phyloP scores from a whole-genome alignment of 2,113 vertebrate species.

The Dicrurus megarhynchus region DNA sequence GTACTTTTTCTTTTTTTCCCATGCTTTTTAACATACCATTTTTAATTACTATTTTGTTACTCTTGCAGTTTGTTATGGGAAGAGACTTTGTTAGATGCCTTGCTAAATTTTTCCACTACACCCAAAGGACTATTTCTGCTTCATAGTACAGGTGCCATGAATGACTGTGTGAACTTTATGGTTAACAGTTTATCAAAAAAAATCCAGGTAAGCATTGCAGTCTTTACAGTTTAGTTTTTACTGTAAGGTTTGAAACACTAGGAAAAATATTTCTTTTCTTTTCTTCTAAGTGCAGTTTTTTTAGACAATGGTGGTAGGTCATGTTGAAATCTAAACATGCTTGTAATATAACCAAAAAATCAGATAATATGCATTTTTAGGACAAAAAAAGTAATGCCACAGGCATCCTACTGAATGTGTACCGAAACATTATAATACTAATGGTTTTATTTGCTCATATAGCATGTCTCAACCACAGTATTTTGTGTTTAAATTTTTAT shows the following conservation, averaged over 20 bases:
- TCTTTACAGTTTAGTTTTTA: background rate
- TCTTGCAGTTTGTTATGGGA: conserved; percentile 84
- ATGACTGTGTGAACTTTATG: conserved; percentile 89
- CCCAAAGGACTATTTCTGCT: conserved; percentile 91
- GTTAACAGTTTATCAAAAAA: conserved; percentile 86
- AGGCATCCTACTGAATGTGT: background rate
- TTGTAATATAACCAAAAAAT: background rate
- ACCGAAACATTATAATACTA: background rate
- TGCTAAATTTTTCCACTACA: conserved; percentile 89
- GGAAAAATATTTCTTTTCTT: background rate
- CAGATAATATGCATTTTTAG: background rate
- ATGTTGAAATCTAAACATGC: background rate
- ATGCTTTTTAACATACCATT: fast-evolving
- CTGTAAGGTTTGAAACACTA: background rate
- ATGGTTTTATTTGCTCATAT: background rate
- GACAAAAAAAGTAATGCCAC: background rate
- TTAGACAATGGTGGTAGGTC: background rate
- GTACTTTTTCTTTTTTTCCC: background rate
- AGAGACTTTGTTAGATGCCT: conserved; percentile 89
- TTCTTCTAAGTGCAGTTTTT: background rate
- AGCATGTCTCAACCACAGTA: background rate
- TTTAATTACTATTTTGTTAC: background rate
- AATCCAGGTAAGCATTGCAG: conserved; percentile 79
- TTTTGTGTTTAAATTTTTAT: background rate
- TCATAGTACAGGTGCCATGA: conserved; percentile 85